A percentile compares a stretch with the other conserved stretches of the same genome.
phyloP scores from a whole-genome alignment of 2,113 vertebrate genomes.

The Chelonoidis abingdonii region DNA sequence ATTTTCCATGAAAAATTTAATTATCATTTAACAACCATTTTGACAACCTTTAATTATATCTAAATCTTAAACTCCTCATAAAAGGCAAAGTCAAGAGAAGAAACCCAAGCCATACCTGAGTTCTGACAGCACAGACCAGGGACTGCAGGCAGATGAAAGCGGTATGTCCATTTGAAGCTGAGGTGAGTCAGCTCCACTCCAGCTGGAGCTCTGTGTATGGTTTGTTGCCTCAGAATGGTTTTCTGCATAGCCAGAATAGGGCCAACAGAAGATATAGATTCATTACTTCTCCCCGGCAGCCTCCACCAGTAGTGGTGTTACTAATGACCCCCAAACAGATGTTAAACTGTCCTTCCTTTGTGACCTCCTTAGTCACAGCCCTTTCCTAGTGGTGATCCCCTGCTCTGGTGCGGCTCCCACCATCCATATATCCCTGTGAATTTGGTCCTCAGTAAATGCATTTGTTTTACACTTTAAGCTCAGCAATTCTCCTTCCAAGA shows the following conservation, averaged over 20 bases:
- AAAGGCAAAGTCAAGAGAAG: not conserved
- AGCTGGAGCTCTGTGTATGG: not conserved
- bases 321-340: not conserved
- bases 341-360: not conserved
- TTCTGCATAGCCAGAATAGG: not conserved
- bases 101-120: not conserved
- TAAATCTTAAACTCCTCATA: not conserved
- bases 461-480: not conserved
- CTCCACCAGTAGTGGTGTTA: not conserved
- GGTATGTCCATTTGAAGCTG: not conserved
- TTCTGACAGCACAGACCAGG: not conserved
- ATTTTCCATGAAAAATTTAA: not conserved
- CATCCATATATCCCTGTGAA: not conserved
- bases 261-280: not conserved
- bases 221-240: not conserved
- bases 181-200: not conserved
- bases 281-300: not conserved
- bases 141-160: not conserved
- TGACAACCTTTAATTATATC: not conserved
- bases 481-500: not conserved
- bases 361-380: no score
- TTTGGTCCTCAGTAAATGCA: not conserved
- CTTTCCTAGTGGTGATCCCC: not conserved
- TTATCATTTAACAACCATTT: not conserved
- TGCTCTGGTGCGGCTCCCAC: not conserved